Evolutionary conservation across 2,888 invertebrate species (phyloP).

Genomic region (Morpho deidamia): DNA sequence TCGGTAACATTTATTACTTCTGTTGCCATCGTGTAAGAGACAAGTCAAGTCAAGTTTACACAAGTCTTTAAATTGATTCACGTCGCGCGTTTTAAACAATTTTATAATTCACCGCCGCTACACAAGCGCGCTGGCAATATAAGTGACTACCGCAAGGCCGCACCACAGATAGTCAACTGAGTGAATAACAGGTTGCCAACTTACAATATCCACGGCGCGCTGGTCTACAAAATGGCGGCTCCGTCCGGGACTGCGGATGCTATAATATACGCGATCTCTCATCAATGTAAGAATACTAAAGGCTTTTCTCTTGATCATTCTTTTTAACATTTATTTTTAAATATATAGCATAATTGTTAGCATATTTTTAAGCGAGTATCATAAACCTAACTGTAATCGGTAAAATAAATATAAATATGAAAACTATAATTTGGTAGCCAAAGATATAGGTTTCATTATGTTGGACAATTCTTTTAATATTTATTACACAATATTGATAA

Average conservation of each 20-base stretch:
- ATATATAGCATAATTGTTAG: no score
- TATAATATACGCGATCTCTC: not conserved
- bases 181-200: slow-evolving; percentile 36
- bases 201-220: slow-evolving; percentile 24
- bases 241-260: slow-evolving; percentile 6
- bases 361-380: no score
- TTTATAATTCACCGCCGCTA: slow-evolving; percentile 31
- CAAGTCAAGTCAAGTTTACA: no score
- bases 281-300: no score
- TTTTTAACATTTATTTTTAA: no score
- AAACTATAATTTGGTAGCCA: no score
- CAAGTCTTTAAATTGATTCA: slow-evolving; percentile 35
- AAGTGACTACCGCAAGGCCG: slow-evolving; percentile 29
- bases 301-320: no score
- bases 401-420: no score
- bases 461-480: no score
- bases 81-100: slow-evolving; percentile 16
- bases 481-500: no score
- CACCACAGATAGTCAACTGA: slow-evolving; percentile 36
- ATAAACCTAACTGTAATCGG: no score
- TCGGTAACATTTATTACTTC: slow-evolving; percentile 86
- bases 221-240: slow-evolving; percentile 42
- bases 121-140: slow-evolving; percentile 29
- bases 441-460: no score
- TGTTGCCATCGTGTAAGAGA: slow-evolving; percentile 81